These are phyloP conservation scores for Lagenorhynchus albirostris DNA, from an alignment of 2,113 vertebrate genomes.

Conservation along the genomic window DNA sequence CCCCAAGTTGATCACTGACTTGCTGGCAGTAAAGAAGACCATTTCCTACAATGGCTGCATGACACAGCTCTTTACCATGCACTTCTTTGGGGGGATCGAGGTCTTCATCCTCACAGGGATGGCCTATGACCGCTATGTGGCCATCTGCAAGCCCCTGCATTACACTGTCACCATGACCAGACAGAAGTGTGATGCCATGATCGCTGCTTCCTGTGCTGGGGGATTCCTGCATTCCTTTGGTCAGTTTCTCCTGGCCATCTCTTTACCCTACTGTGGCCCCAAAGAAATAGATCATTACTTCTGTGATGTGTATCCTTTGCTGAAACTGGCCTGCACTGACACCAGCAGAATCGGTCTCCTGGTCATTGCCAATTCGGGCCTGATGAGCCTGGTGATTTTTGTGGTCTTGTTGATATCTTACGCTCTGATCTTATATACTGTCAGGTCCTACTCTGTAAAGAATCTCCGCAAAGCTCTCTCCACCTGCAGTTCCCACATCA, in stretches of 20 bases:
- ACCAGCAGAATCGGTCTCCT: neutral
- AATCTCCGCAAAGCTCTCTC: neutral
- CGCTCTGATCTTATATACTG: neutral
- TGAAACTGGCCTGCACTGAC: neutral
- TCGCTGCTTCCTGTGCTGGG: neutral
- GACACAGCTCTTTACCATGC: neutral
- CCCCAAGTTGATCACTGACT: slow-evolving; percentile 12
- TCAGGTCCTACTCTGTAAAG: neutral
- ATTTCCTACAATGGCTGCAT: neutral
- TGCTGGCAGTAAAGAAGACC: neutral
- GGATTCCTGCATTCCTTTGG: slow-evolving; percentile 36
- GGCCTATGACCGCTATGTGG: neutral
- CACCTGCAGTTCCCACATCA: neutral
- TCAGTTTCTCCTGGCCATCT: slow-evolving; percentile 5
- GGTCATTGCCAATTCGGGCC: neutral
- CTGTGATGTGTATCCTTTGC: neutral
- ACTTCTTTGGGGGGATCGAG: slow-evolving; percentile 29
- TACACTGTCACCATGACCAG: slow-evolving; percentile 23
- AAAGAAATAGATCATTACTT: neutral
- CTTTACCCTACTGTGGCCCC: slow-evolving; percentile 53
- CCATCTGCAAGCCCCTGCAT: slow-evolving; percentile 50
- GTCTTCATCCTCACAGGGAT: slow-evolving; percentile 60
- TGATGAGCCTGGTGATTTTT: neutral
- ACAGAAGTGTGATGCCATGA: neutral
- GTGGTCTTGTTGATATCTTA: neutral